A percentile compares a stretch with the other conserved stretches of the same genome.
Evolutionary conservation across 2,797 vertebrate species (phyloP).

Genomic region (Podarcis lilfordi): DNA sequence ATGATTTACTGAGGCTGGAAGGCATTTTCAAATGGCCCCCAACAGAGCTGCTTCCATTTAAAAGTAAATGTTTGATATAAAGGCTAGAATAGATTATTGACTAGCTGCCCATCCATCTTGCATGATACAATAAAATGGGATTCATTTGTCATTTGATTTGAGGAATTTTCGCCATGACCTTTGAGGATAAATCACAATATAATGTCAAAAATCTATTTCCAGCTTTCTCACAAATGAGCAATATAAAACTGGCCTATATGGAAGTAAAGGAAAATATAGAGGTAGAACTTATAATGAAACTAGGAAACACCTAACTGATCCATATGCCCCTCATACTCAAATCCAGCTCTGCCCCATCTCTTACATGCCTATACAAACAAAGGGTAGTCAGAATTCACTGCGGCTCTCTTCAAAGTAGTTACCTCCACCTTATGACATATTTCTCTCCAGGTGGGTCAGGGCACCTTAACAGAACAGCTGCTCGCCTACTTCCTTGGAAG

Average conservation of each 20-base stretch:
- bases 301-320: background rate
- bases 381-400: background rate
- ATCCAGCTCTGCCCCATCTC: too few relatives aligned
- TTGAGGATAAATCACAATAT: slow-evolving; percentile 13
- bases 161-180: slow-evolving; percentile 32
- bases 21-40: slow-evolving; percentile 44
- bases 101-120: slow-evolving; percentile 39
- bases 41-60: slow-evolving; percentile 13
- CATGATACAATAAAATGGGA: slow-evolving; percentile 20
- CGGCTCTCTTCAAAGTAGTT: background rate
- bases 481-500: background rate
- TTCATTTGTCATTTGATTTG: slow-evolving; percentile 22
- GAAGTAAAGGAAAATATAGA: background rate
- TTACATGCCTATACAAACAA: background rate
- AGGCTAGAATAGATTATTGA: slow-evolving; percentile 49
- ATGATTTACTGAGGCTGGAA: slow-evolving; percentile 24
- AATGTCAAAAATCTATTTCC: background rate
- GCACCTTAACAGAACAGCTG: background rate
- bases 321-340: background rate
- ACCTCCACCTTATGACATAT: background rate
- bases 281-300: background rate
- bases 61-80: slow-evolving; percentile 59
- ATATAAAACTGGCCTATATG: background rate
- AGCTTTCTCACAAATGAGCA: slow-evolving; percentile 3
- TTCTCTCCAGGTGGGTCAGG: background rate